Conservation (phyloP, 1,140 invertebrate species). For the Leguminivora glycinivorella region DNA sequence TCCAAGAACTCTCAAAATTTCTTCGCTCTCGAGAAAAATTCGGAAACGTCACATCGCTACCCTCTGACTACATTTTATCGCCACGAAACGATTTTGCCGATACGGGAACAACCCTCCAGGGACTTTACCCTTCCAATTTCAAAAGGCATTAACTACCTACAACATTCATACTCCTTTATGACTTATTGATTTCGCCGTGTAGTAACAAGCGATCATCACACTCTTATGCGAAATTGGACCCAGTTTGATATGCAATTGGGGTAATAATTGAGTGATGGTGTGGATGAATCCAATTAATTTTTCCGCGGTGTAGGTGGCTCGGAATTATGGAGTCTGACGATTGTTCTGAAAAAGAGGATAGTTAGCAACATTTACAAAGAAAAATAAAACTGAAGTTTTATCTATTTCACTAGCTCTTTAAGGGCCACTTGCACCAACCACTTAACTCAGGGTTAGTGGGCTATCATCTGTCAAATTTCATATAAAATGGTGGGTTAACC, state of each 20-base stretch:
- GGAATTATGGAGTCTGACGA: neutral
- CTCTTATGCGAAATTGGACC: slow-evolving; percentile 4
- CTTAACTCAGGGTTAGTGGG: too few species aligned
- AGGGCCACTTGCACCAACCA: too few species aligned
- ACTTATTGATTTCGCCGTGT: neutral
- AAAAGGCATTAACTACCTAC: neutral
- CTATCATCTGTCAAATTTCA: too few species aligned
- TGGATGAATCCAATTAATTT: slow-evolving; percentile 24
- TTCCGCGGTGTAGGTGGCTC: slow-evolving; percentile 8
- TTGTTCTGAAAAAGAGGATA: neutral
- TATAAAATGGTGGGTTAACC: too few species aligned
- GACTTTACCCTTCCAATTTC: slow-evolving; percentile 14
- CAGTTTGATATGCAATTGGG: slow-evolving; percentile 4
- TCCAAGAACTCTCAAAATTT: too few species aligned
- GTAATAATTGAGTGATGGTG: neutral
- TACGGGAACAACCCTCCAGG: slow-evolving; percentile 41
- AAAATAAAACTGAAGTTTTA: neutral
- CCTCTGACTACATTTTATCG: slow-evolving; percentile 37
- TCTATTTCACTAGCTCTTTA: neutral
- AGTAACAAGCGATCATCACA: slow-evolving; percentile 9
- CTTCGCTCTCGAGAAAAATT: too few species aligned
- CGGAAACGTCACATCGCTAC: too few species aligned
- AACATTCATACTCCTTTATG: neutral
- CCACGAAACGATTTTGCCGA: slow-evolving; percentile 32
- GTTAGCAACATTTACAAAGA: neutral